These are phyloP conservation scores for Acanthosoma haemorrhoidale DNA, from an alignment of 2,888 invertebrate species.

Conservation along the genomic window DNA sequence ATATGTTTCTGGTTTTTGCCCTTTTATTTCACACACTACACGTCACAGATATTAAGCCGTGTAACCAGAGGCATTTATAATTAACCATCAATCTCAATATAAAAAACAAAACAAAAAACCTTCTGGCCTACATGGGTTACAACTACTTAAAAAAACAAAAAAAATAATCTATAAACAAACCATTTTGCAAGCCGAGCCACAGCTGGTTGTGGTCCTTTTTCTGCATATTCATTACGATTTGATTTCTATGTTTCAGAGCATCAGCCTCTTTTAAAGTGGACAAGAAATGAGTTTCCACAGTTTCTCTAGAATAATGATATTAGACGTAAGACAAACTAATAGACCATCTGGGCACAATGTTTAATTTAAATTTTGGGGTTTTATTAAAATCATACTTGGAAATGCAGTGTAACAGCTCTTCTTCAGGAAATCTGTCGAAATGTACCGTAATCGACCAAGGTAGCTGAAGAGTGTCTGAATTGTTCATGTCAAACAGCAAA, in stretches of 20 bases:
- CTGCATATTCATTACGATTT: constrained; percentile 84
- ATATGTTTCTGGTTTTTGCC: too few species aligned
- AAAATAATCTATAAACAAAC: too few species aligned
- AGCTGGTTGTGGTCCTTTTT: constrained; percentile 95
- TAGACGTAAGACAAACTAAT: too few species aligned
- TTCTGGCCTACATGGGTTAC: too few species aligned
- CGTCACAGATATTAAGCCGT: too few species aligned
- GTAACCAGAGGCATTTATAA: too few species aligned
- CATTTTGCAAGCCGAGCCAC: constrained; percentile 90
- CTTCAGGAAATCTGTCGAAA: constrained; percentile 90
- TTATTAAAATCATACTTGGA: constrained; percentile 79
- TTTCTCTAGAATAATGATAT: constrained; percentile 61
- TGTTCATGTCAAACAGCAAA: constrained; percentile 81
- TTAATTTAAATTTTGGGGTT: too few species aligned
- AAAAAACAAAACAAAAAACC: too few species aligned
- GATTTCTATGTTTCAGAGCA: constrained; percentile 89
- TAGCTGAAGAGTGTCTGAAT: constrained; percentile 63
- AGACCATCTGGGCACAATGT: too few species aligned
- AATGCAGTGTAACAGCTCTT: constrained; percentile 76
- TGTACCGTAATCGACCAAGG: constrained; percentile 94
- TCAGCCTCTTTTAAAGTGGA: constrained; percentile 96
- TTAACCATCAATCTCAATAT: too few species aligned
- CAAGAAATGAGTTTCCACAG: constrained; percentile 90
- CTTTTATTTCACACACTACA: too few species aligned
- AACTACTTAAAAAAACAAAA: too few species aligned